Conservation (phyloP, 64 coral and sea anemone genomes). For the Hydrozoanthus tunicans region DNA sequence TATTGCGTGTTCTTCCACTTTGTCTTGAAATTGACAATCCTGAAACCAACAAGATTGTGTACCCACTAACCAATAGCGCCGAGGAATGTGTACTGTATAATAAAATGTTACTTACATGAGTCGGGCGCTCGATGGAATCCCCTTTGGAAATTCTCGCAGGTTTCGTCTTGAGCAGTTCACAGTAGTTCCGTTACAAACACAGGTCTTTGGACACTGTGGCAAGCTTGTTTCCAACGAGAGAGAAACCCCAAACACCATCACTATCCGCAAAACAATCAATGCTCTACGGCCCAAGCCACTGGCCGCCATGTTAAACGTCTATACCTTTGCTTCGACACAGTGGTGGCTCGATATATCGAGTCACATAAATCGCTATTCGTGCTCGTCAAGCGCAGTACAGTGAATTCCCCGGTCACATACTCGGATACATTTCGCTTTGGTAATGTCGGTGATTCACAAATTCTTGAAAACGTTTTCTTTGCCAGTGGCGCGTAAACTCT, state of each 20-base stretch:
- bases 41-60: constrained; percentile 1
- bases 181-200: constrained; percentile 11
- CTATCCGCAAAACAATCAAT: constrained; percentile 40
- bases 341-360: constrained; percentile 18
- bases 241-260: constrained; percentile 6
- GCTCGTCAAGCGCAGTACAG: neutral
- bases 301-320: constrained; percentile 48
- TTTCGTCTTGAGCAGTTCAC: constrained; percentile 29
- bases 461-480: constrained; percentile 18
- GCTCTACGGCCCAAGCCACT: neutral
- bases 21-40: constrained; percentile 26
- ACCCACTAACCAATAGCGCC: neutral
- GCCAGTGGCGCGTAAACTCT: constrained; percentile 21
- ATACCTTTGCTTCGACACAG: constrained; percentile 15
- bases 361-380: neutral
- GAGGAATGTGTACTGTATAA: constrained; percentile 43
- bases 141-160: constrained; percentile 47
- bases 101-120: constrained; percentile 33
- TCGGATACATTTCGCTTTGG: neutral
- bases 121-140: constrained; percentile 42
- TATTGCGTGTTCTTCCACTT: neutral
- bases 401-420: constrained; percentile 20
- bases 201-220: constrained; percentile 4
- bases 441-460: neutral
- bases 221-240: neutral